phyloP scores from a whole-genome alignment of 2,113 vertebrate genomes.

The Recurvirostra avosetta region DNA sequence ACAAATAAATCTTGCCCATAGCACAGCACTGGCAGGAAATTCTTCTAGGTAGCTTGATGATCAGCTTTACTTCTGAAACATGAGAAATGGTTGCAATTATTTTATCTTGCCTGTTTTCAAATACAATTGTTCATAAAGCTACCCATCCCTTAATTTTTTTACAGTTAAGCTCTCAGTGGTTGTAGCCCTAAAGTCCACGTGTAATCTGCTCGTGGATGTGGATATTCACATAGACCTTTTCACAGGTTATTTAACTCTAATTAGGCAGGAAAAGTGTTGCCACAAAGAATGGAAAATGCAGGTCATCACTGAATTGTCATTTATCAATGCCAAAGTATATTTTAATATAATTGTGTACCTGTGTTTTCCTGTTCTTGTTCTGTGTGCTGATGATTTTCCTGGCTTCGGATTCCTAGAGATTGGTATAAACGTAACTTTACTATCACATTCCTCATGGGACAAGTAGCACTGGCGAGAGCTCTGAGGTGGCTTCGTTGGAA shows the following conservation, averaged over 20 bases:
- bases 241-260: neutral
- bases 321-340: neutral
- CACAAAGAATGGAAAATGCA: neutral
- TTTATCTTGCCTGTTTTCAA: neutral
- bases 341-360: neutral
- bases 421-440: slow-evolving; percentile 91
- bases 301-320: neutral
- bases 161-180: neutral
- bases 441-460: slow-evolving; percentile 92
- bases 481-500: slow-evolving; percentile 73
- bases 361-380: neutral
- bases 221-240: neutral
- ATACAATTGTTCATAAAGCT: neutral
- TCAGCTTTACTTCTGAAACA: neutral
- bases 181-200: neutral
- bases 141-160: neutral
- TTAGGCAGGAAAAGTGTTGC: neutral
- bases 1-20: neutral
- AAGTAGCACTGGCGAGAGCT: slow-evolving; percentile 75
- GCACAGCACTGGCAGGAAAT: neutral
- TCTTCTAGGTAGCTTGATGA: neutral
- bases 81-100: neutral
- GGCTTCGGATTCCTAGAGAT: slow-evolving; percentile 74
- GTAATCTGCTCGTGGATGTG: neutral
- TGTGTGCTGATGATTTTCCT: neutral